A percentile compares a stretch with the other conserved stretches of the same genome.
Evolutionary conservation across 2,797 vertebrate species (phyloP).

Genomic region (Enteromius thamalakanensis): DNA sequence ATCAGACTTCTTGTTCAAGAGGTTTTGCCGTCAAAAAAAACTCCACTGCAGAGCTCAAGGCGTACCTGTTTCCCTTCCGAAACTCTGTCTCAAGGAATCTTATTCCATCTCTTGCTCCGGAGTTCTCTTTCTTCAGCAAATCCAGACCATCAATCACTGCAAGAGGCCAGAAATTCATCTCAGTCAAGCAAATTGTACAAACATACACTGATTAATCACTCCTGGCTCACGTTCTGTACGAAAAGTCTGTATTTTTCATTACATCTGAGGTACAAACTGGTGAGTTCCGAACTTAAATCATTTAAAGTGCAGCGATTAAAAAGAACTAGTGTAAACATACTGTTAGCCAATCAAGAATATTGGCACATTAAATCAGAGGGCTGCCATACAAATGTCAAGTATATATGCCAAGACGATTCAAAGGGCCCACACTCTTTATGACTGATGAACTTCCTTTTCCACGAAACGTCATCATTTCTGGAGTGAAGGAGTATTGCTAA

Average conservation of each 20-base stretch:
- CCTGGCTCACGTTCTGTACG: not conserved
- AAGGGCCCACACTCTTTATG: not conserved
- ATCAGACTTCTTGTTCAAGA: not conserved
- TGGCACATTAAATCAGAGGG: not conserved
- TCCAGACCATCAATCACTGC: conserved; percentile 95
- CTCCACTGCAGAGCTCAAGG: not conserved
- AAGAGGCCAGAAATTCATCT: not conserved
- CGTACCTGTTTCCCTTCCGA: conserved; percentile 96
- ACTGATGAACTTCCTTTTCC: not conserved
- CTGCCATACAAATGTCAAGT: not conserved
- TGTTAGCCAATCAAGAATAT: conserved; percentile 3
- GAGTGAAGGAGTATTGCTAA: not conserved
- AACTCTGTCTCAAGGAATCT: conserved; percentile 95
- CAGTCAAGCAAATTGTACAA: not conserved
- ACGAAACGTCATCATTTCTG: not conserved
- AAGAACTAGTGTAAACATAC: not conserved
- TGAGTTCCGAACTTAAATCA: not conserved
- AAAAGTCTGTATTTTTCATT: not conserved
- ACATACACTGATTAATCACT: conserved; percentile 7
- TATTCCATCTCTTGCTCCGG: conserved; percentile 92
- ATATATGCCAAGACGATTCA: not conserved
- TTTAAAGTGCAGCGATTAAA: not conserved
- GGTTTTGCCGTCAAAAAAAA: not conserved
- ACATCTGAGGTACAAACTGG: not conserved
- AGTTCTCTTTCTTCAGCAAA: conserved; percentile 92